These are phyloP conservation scores for Corella eumyota DNA, from an alignment of 23 tunicate species.

Conservation along the genomic window DNA sequence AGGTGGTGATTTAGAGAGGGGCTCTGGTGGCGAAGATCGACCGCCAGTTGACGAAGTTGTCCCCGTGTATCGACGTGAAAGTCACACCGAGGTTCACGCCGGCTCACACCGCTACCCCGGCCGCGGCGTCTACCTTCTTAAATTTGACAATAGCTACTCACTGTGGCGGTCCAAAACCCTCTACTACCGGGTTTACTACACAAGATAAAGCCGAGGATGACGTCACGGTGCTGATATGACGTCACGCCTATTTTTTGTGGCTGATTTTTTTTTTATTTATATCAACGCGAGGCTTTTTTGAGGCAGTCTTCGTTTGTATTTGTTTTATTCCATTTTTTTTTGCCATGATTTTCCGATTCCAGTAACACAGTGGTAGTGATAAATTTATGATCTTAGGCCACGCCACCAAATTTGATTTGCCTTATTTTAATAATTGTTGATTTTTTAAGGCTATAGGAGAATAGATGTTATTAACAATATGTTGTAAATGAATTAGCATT, in stretches of 20 bases:
- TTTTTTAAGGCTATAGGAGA: no score
- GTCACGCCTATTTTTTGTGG: not conserved
- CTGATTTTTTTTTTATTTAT: not conserved
- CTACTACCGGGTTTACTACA: slow-evolving; percentile 93
- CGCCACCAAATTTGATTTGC: no score
- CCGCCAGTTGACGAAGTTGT: slow-evolving; percentile 92
- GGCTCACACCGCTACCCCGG: slow-evolving; percentile 99
- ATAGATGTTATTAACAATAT: no score
- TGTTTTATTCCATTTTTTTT: not conserved
- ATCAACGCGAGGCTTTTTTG: not conserved
- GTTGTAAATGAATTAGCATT: no score
- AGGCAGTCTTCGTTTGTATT: not conserved
- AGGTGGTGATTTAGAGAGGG: slow-evolving; percentile 48
- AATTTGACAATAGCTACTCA: slow-evolving; percentile 96
- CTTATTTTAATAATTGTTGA: no score
- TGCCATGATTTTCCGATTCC: no score
- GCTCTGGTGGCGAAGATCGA: slow-evolving; percentile 21
- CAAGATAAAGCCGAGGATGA: slow-evolving; percentile 77
- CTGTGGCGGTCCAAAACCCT: slow-evolving; percentile 95
- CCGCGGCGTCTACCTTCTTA: slow-evolving; percentile 85
- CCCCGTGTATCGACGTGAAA: slow-evolving; percentile 81
- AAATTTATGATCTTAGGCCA: no score
- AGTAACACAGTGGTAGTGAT: no score
- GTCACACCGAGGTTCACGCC: slow-evolving; percentile 82
- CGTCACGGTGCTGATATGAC: no score